These are phyloP conservation scores for Pampusana beccarii DNA, from an alignment of 2,113 vertebrate species.

Conservation along the genomic window DNA sequence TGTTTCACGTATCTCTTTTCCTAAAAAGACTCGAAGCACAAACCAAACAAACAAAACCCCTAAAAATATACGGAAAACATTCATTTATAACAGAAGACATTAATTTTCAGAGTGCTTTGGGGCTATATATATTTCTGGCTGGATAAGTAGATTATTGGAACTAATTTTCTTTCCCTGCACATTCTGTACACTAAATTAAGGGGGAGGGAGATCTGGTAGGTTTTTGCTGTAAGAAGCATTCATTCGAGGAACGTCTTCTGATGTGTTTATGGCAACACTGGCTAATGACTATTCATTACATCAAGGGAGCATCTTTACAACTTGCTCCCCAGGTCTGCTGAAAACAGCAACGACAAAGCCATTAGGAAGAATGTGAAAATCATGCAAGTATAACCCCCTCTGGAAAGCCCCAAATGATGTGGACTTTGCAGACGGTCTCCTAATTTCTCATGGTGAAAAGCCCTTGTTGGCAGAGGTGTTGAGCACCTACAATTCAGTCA, in stretches of 20 bases:
- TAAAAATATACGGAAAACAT: neutral
- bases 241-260: neutral
- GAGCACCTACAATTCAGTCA: neutral
- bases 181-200: neutral
- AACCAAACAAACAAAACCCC: neutral
- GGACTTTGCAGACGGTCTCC: neutral
- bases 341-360: neutral
- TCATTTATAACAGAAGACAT: neutral
- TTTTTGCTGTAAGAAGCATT: neutral
- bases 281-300: conserved; percentile 9
- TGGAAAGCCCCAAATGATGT: neutral
- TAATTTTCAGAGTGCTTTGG: neutral
- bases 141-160: neutral
- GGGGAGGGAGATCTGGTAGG: neutral
- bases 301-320: neutral
- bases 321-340: neutral
- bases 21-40: neutral
- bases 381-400: neutral
- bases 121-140: neutral
- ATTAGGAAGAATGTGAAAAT: neutral
- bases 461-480: neutral
- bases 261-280: neutral
- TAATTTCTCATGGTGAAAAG: neutral
- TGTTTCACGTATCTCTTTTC: neutral
- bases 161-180: neutral